Conservation (phyloP, 2,797 vertebrate genomes). For the Atherinosoma microstoma region DNA sequence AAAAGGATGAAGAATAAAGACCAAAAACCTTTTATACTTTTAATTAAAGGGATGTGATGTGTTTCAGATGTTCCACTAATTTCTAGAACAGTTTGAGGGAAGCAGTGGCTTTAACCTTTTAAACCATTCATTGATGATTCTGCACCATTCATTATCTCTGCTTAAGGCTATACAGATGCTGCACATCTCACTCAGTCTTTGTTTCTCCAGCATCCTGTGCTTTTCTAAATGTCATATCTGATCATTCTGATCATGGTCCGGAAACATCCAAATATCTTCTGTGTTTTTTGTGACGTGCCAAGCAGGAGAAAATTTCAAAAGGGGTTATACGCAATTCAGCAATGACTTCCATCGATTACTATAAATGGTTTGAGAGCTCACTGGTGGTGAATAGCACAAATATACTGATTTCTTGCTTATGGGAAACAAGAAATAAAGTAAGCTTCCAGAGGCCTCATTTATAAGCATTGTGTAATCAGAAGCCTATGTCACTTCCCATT, state of each 20-base stretch:
- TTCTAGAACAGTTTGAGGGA: not conserved
- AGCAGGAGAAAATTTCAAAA: slow-evolving; percentile 46
- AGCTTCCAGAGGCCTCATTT: not conserved
- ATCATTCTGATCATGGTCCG: slow-evolving; percentile 56
- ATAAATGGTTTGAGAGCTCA: slow-evolving; percentile 20
- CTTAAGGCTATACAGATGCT: slow-evolving; percentile 24
- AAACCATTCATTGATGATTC: slow-evolving; percentile 14
- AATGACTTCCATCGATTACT: slow-evolving; percentile 46
- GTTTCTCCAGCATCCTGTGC: slow-evolving; percentile 27
- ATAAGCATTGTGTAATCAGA: not conserved
- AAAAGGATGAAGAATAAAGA: slow-evolving; percentile 2
- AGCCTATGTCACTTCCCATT: not conserved
- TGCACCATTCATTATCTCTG: not conserved
- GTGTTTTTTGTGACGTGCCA: slow-evolving; percentile 45
- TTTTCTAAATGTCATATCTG: slow-evolving; percentile 71
- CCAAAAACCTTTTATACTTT: not conserved
- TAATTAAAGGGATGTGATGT: slow-evolving; percentile 12
- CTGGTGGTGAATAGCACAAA: slow-evolving; percentile 21
- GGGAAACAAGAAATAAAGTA: not conserved
- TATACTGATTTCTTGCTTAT: slow-evolving; percentile 2
- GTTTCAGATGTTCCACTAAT: slow-evolving; percentile 9
- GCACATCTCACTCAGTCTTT: slow-evolving; percentile 22
- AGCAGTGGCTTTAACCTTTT: slow-evolving; percentile 14
- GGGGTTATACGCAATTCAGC: slow-evolving; percentile 26
- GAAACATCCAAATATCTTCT: slow-evolving; percentile 50